Conservation (phyloP, 2,797 vertebrate genomes). For the Enteromius argenteus region DNA sequence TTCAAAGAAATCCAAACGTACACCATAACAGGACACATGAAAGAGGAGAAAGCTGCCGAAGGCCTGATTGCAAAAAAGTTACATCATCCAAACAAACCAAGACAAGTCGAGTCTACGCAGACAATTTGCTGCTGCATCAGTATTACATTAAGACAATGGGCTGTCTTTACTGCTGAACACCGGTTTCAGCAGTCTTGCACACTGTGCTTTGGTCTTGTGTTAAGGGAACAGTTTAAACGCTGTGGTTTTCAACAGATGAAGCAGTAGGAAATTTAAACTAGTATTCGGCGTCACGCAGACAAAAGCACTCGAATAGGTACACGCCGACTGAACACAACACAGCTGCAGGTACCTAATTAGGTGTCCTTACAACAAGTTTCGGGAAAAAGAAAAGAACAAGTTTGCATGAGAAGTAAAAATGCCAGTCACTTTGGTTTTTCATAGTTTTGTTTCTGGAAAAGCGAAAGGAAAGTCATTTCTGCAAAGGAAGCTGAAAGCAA, state of each 20-base stretch:
- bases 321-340: constrained; percentile 11
- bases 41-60: constrained; percentile 59
- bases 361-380: constrained; percentile 22
- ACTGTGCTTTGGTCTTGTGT: constrained; percentile 49
- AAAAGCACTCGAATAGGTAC: constrained; percentile 15
- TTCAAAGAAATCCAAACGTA: constrained; percentile 63
- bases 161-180: constrained; percentile 54
- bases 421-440: not conserved
- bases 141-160: constrained; percentile 65
- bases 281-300: constrained; percentile 16
- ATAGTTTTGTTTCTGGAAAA: not conserved
- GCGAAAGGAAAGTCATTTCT: not conserved
- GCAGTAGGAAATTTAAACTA: constrained; percentile 44
- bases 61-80: constrained; percentile 71
- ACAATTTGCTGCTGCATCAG: constrained; percentile 62
- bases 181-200: constrained; percentile 65
- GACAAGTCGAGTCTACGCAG: constrained; percentile 64
- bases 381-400: not conserved
- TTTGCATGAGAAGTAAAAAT: constrained; percentile 4
- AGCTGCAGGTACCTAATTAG: constrained; percentile 29
- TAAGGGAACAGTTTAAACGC: constrained; percentile 33
- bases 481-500: not conserved
- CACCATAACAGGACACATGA: constrained; percentile 63
- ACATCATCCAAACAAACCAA: constrained; percentile 70
- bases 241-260: constrained; percentile 42